phyloP scores from a whole-genome alignment of 2,113 vertebrate genomes.

The Gasterosteus aculeatus region DNA sequence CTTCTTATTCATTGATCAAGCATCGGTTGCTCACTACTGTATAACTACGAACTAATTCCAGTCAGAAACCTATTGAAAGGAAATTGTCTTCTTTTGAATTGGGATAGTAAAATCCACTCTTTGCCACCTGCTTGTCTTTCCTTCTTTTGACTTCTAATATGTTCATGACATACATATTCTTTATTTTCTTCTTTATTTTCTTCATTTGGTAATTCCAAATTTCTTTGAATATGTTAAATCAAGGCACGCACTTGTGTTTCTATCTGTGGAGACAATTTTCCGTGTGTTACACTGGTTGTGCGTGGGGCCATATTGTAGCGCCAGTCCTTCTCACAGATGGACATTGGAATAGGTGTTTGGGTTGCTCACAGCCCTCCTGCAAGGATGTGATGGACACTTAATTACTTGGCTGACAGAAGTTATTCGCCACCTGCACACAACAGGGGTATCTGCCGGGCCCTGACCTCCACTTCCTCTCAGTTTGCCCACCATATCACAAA shows the following conservation, averaged over 20 bases:
- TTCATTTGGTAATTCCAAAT: neutral
- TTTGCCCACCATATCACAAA: slow-evolving; percentile 54
- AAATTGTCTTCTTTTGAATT: neutral
- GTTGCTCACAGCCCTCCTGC: slow-evolving; percentile 68
- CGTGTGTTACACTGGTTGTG: slow-evolving; percentile 36
- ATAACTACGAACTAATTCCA: slow-evolving; percentile 10
- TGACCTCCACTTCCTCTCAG: slow-evolving; percentile 73
- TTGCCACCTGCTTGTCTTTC: neutral
- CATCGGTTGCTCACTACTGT: neutral
- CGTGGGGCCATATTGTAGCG: slow-evolving; percentile 63
- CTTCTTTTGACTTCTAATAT: neutral
- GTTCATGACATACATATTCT: neutral
- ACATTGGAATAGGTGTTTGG: slow-evolving; percentile 64
- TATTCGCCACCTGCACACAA: slow-evolving; percentile 76
- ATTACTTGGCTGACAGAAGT: slow-evolving; percentile 81
- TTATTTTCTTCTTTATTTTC: no score
- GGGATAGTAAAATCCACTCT: neutral
- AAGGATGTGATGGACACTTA: slow-evolving; percentile 78
- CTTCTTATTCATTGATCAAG: neutral
- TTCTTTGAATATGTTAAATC: neutral
- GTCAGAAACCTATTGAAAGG: neutral
- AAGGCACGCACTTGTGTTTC: neutral
- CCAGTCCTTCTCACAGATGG: slow-evolving; percentile 72
- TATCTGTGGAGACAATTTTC: neutral
- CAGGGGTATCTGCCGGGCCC: slow-evolving; percentile 73